Conservation (phyloP, 1,140 invertebrate genomes). For the Trinorchestia longiramus region DNA sequence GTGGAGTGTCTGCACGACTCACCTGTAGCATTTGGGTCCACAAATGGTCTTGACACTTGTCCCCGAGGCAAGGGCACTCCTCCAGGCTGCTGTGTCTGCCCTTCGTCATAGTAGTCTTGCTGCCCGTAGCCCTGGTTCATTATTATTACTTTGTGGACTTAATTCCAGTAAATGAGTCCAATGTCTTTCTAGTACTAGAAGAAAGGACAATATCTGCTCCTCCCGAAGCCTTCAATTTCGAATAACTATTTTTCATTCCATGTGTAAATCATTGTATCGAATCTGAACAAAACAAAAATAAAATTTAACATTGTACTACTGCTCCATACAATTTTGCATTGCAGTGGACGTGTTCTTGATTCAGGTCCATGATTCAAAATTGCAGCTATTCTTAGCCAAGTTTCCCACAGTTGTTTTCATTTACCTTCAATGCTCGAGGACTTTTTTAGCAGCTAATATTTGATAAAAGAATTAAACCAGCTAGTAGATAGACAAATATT, state of each 20-base stretch:
- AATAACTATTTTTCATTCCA: background rate
- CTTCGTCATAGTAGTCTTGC: background rate
- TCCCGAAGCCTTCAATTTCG: background rate
- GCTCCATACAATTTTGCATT: background rate
- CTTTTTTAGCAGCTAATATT: no score
- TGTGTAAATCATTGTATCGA: background rate
- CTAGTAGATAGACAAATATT: no score
- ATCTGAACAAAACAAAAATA: background rate
- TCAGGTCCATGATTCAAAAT: background rate
- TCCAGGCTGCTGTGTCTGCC: background rate
- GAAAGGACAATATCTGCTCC: background rate
- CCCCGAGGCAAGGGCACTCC: background rate
- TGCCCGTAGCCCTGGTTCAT: slow-evolving; percentile 29
- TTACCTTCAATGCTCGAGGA: no score
- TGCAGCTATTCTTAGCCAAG: background rate
- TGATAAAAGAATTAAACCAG: no score
- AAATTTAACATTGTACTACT: background rate
- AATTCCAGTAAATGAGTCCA: background rate
- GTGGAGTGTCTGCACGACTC: background rate
- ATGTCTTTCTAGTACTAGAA: background rate
- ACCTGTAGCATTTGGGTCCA: slow-evolving; percentile 26
- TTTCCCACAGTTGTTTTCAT: background rate
- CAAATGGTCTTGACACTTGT: slow-evolving; percentile 15
- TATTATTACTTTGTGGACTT: background rate
- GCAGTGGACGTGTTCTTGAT: background rate